These are phyloP conservation scores for Corythornis madagascariensis DNA, from an alignment of 2,113 vertebrate species.

Conservation along the genomic window DNA sequence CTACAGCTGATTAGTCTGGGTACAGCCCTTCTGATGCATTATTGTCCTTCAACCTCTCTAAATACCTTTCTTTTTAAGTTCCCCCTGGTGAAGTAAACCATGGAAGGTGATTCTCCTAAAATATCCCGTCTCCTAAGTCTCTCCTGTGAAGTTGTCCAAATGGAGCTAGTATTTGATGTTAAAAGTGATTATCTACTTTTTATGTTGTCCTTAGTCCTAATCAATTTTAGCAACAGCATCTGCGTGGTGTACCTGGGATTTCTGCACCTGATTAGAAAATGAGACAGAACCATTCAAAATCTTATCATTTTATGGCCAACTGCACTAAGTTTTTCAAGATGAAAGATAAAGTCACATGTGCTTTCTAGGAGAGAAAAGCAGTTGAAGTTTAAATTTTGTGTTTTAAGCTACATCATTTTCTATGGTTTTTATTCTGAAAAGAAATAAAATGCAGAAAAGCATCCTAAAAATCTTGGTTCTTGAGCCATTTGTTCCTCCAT, in stretches of 20 bases:
- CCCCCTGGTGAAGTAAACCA: neutral
- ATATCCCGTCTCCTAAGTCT: neutral
- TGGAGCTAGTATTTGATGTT: neutral
- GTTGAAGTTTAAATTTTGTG: neutral
- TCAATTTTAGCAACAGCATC: neutral
- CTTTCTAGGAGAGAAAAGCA: neutral
- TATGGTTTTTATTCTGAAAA: neutral
- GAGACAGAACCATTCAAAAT: conserved; percentile 13
- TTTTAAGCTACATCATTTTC: neutral
- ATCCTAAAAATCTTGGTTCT: neutral
- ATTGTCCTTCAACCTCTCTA: neutral
- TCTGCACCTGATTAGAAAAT: conserved; percentile 4
- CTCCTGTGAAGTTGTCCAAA: neutral
- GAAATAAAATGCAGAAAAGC: neutral
- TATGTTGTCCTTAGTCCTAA: neutral
- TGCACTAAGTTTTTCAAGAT: conserved; percentile 13
- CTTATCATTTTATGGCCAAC: neutral
- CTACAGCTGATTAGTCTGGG: neutral
- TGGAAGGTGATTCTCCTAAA: neutral
- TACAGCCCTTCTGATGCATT: neutral
- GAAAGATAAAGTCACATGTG: neutral
- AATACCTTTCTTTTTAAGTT: neutral
- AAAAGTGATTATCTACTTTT: neutral
- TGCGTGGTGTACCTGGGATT: neutral
- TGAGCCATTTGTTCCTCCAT: neutral